These are phyloP conservation scores for Nudaria mundana DNA, from an alignment of 2,888 invertebrate genomes.

Conservation along the genomic window DNA sequence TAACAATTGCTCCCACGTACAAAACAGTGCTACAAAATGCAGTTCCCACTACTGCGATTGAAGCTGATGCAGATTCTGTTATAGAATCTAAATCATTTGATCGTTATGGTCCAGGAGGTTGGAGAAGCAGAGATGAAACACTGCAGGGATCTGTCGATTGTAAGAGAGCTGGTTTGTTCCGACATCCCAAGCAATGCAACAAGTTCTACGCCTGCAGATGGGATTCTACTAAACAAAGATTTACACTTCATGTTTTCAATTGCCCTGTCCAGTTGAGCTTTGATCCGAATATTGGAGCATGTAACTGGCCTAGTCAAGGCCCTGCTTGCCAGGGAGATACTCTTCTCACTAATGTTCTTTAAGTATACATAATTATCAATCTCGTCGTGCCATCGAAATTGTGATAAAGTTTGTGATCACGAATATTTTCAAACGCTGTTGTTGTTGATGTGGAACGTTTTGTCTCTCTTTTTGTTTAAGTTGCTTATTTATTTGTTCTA, in stretches of 20 bases:
- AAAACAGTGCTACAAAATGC: conserved; percentile 60
- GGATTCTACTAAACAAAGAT: conserved; percentile 88
- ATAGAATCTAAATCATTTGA: conserved; percentile 76
- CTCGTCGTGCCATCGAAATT: conserved; percentile 73
- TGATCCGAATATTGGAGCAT: conserved; percentile 87
- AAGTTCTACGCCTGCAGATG: conserved; percentile 92
- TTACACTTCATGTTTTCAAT: conserved; percentile 88
- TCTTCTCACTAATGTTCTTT: conserved; percentile 79
- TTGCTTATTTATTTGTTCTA: conserved; percentile 71
- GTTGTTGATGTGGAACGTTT: conserved; percentile 44
- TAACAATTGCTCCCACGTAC: conserved; percentile 69
- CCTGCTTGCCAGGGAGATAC: conserved; percentile 88
- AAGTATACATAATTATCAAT: conserved; percentile 44
- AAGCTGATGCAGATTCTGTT: conserved; percentile 38
- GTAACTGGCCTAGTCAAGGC: conserved; percentile 91
- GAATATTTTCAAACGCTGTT: conserved; percentile 40
- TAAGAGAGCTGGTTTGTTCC: conserved; percentile 82
- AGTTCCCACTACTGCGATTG: conserved; percentile 40
- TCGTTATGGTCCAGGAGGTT: conserved; percentile 83
- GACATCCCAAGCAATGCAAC: conserved; percentile 89
- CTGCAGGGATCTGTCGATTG: conserved; percentile 83
- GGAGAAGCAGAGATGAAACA: conserved; percentile 80
- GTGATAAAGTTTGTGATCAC: conserved; percentile 68
- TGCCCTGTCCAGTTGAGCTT: conserved; percentile 90
- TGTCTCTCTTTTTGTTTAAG: conserved; percentile 59